phyloP scores from a whole-genome alignment of 2,888 invertebrate species.

The Anoplius nigerrimus region DNA sequence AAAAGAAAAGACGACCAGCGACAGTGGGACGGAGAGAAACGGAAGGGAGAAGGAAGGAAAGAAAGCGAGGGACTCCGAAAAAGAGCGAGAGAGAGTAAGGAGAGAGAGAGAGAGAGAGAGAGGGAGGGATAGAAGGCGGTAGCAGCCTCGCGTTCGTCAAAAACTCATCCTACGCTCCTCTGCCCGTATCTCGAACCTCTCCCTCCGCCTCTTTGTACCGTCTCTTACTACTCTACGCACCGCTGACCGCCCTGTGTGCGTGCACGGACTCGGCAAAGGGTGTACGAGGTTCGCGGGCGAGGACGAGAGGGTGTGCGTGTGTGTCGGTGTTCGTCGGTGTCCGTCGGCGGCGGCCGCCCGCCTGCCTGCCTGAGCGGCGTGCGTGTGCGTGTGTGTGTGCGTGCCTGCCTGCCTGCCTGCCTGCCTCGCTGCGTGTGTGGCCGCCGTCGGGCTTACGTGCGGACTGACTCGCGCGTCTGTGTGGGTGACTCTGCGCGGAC shows the following conservation, averaged over 20 bases:
- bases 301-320: too few relatives aligned
- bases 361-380: too few relatives aligned
- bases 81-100: neutral
- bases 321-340: too few relatives aligned
- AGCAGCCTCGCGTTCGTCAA: neutral
- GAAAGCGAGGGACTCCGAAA: too few relatives aligned
- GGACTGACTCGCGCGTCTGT: neutral
- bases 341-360: too few relatives aligned
- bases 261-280: neutral
- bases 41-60: neutral
- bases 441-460: neutral
- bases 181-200: neutral
- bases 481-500: conserved; percentile 51
- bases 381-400: neutral
- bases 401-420: too few relatives aligned
- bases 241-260: conserved; percentile 2
- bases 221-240: too few relatives aligned
- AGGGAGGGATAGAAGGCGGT: neutral
- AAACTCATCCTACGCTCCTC: neutral
- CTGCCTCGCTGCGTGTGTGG: too few relatives aligned
- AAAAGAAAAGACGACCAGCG: neutral
- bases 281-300: conserved; percentile 11
- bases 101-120: neutral
- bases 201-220: neutral
- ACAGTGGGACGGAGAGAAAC: neutral